Evolutionary conservation across 2,113 vertebrate genomes (phyloP), one percentile per base, ranked within the genome.

Genomic region (Melanostigma gelatinosum): DNA sequence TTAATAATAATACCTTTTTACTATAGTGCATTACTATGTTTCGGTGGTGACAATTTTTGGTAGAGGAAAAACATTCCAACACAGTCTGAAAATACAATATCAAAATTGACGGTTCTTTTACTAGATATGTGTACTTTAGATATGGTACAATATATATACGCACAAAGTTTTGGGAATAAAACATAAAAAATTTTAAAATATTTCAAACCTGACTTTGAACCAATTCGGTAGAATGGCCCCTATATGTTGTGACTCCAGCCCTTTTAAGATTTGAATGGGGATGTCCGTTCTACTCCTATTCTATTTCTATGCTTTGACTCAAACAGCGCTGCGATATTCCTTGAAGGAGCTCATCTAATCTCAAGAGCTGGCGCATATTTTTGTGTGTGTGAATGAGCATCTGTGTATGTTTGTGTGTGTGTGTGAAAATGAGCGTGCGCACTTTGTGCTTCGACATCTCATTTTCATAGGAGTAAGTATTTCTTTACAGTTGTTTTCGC

Each of bases 401-500:
- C 57, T 74, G 38, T 48, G 64, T 32, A 32, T 32, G 63, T 77
- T 18, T 36, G 50, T 32, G 24, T 58, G 48, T 57, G n/a, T 46
- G 16, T 48, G 18, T 42, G 48, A 15, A 29, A 22, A 29, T n/a
- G 27, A 60, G 57, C 52, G 34, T 50, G 69, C 34, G 63, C 61
- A 42, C 80, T 74, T 16, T 20, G 82, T 61, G 63, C 70, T 68
- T 58, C 52, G 67, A 72, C 74, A n/a, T 88, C 87, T 77, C 80
- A 80, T 87, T 79, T 84, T 75, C 82, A 65, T 85, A 64, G 80
- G 65, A n/a, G 72, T 81, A 79, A 65, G 72, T 85, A 38, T 85
- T 90, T 85, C 84, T 74, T 84, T 87, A 81, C 87, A 75, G 88
- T 63, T 63, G 66, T 84, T 71, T 72, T 87, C 36, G 22, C 75